phyloP scores from a whole-genome alignment of 2,888 invertebrate species.

The Cenopis cana region DNA sequence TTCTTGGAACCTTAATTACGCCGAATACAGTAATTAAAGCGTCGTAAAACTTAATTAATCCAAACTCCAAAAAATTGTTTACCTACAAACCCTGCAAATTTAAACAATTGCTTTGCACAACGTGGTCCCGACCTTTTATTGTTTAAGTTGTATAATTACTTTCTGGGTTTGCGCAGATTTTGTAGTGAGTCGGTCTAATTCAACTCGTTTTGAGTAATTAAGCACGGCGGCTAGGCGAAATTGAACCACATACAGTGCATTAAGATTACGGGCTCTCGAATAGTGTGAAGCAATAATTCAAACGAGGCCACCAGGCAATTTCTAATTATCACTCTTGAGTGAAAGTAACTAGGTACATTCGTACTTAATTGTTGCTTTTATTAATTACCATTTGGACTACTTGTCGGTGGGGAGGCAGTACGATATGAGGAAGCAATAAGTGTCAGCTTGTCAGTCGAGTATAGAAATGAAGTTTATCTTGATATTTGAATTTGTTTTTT shows the following conservation, averaged over 20 bases:
- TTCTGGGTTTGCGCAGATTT: constrained; percentile 34
- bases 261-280: not conserved
- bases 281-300: not conserved
- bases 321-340: too few species aligned
- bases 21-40: constrained; percentile 28
- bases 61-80: constrained; percentile 35
- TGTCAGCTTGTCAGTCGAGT: too few species aligned
- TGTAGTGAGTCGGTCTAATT: constrained; percentile 30
- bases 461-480: too few species aligned
- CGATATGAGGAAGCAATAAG: too few species aligned
- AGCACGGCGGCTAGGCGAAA: constrained; percentile 2
- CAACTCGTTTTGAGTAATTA: constrained; percentile 32
- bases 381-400: too few species aligned
- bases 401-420: too few species aligned
- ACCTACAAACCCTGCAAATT: constrained; percentile 18
- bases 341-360: too few species aligned
- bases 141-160: constrained; percentile 36
- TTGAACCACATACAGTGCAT: constrained; percentile 15
- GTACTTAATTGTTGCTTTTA: too few species aligned
- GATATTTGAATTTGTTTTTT: too few species aligned
- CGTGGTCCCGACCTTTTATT: constrained; percentile 32
- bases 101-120: constrained; percentile 28
- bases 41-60: constrained; percentile 34
- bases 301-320: not conserved
- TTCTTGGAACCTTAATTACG: constrained; percentile 26